Base-by-base conservation (phyloP, 1,140 invertebrate species). In the Caligus rogercresseyi region DNA sequence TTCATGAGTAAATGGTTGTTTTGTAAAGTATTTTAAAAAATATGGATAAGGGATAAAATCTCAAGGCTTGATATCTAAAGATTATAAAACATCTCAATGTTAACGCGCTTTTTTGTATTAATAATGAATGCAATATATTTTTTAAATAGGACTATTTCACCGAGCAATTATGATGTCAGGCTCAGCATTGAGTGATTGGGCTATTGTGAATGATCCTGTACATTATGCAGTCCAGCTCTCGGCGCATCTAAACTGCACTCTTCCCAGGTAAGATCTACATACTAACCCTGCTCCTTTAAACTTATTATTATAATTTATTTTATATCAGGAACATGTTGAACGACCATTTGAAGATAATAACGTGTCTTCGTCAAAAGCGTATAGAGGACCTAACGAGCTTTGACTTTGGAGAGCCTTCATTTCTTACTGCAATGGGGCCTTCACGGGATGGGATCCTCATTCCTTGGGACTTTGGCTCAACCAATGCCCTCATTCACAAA, bases 141-240 rank as follows among this genome's bases (percentile, higher is more conserved):
- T 43, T 43, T 43, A 43, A 11, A 71, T 11, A 56, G 60, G 51
- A 18, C 74, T 72, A 21, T 72, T 80, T 0, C 76, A 74, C 20
- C 80, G 80, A 4, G 72, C 83, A 19, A 74, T 83, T 51, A 79
- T 82, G 13, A 81, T 83, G 80, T 83, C 81, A 20, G 82, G 82
- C 15, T 77, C 78, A 3, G 73, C 80, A 0, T 66, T 83, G 0
- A 82, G 81, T 0, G 74, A 78, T 53, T 83, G 81, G 69, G 78
- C 80, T 0, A 68, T 80, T 14, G 81, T 69, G 13, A 13, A 25
- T 1, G 63, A 83, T 62, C 74, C 76, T 59, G 69, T 76, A 52
- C 79, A 62, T 16, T 62, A 55, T 54, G 60, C 60, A 1, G 60
- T 62, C 1, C 24, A 62, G 25, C 16, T 62, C 2, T 21, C 60